Percentiles rank a stretch among this genome's conserved stretches.
These are phyloP conservation scores for Pelodytes ibericus DNA, from an alignment of 2,797 vertebrate species.

Conservation along the genomic window DNA sequence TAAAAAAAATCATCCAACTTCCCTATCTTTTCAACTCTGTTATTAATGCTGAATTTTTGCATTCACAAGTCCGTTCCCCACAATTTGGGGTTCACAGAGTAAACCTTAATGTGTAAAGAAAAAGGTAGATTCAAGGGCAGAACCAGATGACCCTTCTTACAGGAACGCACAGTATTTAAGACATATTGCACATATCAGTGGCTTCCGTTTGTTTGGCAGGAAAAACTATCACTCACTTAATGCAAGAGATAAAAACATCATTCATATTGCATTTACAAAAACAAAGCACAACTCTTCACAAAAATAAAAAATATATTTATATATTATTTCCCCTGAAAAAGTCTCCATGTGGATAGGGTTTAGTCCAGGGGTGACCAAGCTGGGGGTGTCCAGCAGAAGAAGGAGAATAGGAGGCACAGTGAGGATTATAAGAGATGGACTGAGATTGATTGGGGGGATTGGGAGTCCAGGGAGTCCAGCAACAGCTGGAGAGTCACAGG, in stretches of 20 bases:
- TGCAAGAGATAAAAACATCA: conserved; percentile 60
- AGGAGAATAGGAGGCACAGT: neutral
- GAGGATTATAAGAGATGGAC: neutral
- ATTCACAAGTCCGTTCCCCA: too few relatives aligned
- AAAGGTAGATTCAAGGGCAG: neutral
- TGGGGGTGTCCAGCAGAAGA: neutral
- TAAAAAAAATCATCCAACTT: too few relatives aligned
- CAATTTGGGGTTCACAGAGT: too few relatives aligned
- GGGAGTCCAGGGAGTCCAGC: neutral
- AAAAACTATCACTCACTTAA: conserved; percentile 68
- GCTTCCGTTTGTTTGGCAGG: conserved; percentile 65
- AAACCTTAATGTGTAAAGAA: neutral
- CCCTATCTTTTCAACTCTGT: too few relatives aligned
- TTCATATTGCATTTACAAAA: conserved; percentile 73
- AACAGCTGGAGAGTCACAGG: conserved; percentile 1
- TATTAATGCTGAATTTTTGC: too few relatives aligned
- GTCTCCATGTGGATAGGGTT: conserved; percentile 55
- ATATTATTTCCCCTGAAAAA: conserved; percentile 56
- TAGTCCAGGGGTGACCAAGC: conserved; percentile 28
- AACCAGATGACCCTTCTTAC: neutral
- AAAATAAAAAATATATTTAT: conserved; percentile 60
- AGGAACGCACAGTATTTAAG: conserved; percentile 59
- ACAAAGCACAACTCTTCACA: conserved; percentile 67
- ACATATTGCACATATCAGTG: conserved; percentile 71
- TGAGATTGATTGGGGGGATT: too few relatives aligned